phyloP scores from a whole-genome alignment of 2,888 invertebrate species.

The Dorcus parallelipipedus region DNA sequence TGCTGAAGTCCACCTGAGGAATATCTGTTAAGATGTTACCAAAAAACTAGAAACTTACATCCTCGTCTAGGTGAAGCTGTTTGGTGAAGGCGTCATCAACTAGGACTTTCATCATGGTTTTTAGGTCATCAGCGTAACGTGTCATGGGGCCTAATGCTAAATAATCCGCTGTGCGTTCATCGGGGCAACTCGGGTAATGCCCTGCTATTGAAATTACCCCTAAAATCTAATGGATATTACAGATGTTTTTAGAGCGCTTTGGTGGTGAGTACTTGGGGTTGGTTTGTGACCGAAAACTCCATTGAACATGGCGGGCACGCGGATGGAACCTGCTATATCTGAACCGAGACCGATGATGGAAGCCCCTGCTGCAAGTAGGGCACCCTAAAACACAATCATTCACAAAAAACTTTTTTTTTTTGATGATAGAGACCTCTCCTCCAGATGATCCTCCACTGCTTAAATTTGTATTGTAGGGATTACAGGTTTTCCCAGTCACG shows the following conservation, averaged over 20 bases:
- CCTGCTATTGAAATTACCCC: conserved; percentile 63
- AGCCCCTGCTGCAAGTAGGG: conserved; percentile 74
- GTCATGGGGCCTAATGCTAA: conserved; percentile 84
- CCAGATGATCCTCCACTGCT: conserved; percentile 65
- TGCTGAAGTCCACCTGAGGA: conserved; percentile 18
- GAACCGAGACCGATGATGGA: conserved; percentile 77
- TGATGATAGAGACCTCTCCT: conserved; percentile 49
- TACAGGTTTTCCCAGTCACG: conserved; percentile 58
- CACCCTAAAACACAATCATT: conserved; percentile 53
- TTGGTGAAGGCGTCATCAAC: conserved; percentile 50
- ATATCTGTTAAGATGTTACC: background rate
- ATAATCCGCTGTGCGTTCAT: conserved; percentile 61
- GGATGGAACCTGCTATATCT: conserved; percentile 84
- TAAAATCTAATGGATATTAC: conserved; percentile 40
- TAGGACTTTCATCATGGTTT: conserved; percentile 69
- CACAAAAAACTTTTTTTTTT: background rate
- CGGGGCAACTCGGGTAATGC: conserved; percentile 63
- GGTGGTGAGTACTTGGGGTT: conserved; percentile 57
- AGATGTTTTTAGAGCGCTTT: background rate
- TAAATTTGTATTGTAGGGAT: conserved; percentile 60
- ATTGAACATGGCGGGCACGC: conserved; percentile 79
- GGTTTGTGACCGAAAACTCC: conserved; percentile 89
- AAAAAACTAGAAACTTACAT: conserved; percentile 41
- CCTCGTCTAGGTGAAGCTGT: conserved; percentile 50
- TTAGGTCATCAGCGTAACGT: conserved; percentile 81